Base-by-base conservation (phyloP, 2,113 vertebrate species). In the Corythoichthys haematopterus region DNA sequence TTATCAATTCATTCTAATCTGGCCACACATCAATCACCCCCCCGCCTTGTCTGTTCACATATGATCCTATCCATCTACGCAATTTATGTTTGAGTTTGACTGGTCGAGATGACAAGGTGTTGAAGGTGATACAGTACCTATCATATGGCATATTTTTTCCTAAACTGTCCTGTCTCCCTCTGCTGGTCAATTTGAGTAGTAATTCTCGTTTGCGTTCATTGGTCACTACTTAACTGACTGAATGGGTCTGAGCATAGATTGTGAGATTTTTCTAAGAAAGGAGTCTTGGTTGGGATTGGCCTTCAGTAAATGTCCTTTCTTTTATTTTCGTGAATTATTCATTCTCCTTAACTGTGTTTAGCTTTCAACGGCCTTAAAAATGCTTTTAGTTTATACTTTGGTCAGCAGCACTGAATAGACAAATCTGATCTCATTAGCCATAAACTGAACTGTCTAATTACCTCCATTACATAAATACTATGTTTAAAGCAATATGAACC, bases 101-200 rank as follows among this genome's bases (percentile, higher is more conserved):
- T 28, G 9, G 20, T 11, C 20, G 20, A 55, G 53, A 33, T 12
- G 28, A 35, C 50, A 28, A n/a, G 51, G 16, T 52, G 15, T 20
- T 52, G 3, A 15, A 52, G 50, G 50, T 52, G 50, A 52, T n/a
- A 8, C 2, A 52, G 20, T 43, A 43, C 1, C 6, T 43, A 8
- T 43, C 6, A 43, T 43, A 8, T 43, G 40, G 1, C 40, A 43
- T 43, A 43, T 43, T 43, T 43, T 55, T 28, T 9, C 52, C 14
- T 11, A 62, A 62, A 61, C 59, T 16, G 38, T 46, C 11, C 11
- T 62, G 43, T 46, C 60, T 20, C 43, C 60, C 60, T 62, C 60
- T 45, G 12, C 40, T 46, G 60, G 60, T 12, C 3, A 62, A 9
- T 45, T 11, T 33, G 43, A 45, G 11, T 45, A 45, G 60, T 0